A percentile compares a stretch with the other conserved stretches of the same genome.
Conservation (phyloP, 64 coral and sea anemone species). For the Stylophora pistillata region DNA sequence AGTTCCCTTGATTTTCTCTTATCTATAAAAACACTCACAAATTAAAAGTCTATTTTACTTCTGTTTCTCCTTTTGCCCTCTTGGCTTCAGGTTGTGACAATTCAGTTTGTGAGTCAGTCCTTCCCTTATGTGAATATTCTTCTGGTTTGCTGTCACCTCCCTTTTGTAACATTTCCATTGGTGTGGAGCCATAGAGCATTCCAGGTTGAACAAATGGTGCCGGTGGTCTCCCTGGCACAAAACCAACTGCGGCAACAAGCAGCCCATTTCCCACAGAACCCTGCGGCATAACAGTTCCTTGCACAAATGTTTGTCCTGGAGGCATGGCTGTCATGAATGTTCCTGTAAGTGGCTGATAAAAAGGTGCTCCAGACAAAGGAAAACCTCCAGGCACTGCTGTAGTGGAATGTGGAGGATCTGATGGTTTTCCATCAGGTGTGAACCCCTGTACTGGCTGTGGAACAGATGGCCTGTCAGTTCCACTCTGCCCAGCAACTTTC, state of each 20-base stretch:
- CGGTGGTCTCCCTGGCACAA: constrained; percentile 69
- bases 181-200: constrained; percentile 61
- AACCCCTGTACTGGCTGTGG: background rate
- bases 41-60: constrained; percentile 49
- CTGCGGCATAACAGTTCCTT: constrained; percentile 58
- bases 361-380: constrained; percentile 38
- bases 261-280: constrained; percentile 81
- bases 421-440: constrained; percentile 26
- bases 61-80: constrained; percentile 65
- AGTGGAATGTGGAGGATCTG: constrained; percentile 18
- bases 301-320: constrained; percentile 66
- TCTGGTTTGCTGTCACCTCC: constrained; percentile 40
- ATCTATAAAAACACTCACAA: background rate
- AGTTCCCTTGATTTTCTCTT: background rate
- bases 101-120: constrained; percentile 48
- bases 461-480: background rate
- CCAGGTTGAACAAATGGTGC: constrained; percentile 72
- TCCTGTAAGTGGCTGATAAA: constrained; percentile 71
- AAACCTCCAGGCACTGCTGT: constrained; percentile 47
- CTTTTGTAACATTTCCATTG: constrained; percentile 41
- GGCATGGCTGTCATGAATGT: constrained; percentile 57
- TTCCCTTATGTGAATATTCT: constrained; percentile 39
- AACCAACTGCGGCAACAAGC: constrained; percentile 74
- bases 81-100: constrained; percentile 66
- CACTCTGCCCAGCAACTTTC: background rate